Evolutionary conservation across 2,113 vertebrate species (phyloP).

Genomic region (Sus scrofa): DNA sequence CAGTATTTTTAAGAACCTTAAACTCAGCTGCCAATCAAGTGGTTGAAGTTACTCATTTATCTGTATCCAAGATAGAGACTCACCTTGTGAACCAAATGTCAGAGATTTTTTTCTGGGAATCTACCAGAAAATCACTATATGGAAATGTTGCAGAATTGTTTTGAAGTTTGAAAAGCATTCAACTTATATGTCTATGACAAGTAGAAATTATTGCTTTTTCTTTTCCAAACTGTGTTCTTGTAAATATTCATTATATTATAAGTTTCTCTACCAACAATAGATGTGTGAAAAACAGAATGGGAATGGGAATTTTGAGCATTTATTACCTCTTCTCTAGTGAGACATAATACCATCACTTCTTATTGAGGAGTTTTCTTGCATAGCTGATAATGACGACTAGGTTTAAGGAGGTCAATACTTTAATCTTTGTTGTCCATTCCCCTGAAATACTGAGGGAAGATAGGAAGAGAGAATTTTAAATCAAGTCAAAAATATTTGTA

Average conservation of each 20-base stretch:
- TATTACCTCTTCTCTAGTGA: background rate
- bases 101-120: background rate
- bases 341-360: background rate
- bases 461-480: background rate
- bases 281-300: background rate
- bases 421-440: background rate
- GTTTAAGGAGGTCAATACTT: background rate
- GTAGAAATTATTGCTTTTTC: background rate
- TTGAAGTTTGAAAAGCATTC: background rate
- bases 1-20: background rate
- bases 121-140: background rate
- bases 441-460: background rate
- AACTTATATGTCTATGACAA: background rate
- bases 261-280: background rate
- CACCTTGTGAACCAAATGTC: background rate
- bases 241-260: background rate
- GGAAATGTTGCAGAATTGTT: background rate
- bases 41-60: background rate
- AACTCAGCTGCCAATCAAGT: background rate
- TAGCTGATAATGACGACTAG: background rate
- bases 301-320: background rate
- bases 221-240: background rate
- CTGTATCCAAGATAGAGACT: background rate
- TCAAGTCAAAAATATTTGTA: background rate
- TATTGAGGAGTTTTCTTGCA: background rate